Evolutionary conservation across 2,113 vertebrate genomes (phyloP).

Genomic region (Lamprotornis superbus): DNA sequence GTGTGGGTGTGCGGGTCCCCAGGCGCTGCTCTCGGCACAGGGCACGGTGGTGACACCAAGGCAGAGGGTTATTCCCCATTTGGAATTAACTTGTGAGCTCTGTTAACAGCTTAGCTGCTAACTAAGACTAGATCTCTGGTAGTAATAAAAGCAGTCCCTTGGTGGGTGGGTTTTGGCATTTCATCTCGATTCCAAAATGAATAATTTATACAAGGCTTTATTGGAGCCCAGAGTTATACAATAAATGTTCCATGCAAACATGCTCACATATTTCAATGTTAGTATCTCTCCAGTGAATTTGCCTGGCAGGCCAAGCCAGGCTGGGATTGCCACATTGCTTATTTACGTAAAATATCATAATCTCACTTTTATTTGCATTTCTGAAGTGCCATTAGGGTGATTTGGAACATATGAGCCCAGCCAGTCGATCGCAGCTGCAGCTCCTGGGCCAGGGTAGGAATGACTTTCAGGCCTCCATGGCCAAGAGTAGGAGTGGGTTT

Average conservation of each 20-base stretch:
- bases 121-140: not conserved
- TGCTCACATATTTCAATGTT: slow-evolving; percentile 57
- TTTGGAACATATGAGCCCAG: slow-evolving; percentile 31
- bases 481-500: not conserved
- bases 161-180: slow-evolving; percentile 53
- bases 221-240: slow-evolving; percentile 59
- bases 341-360: slow-evolving; percentile 72
- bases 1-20: not conserved
- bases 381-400: slow-evolving; percentile 41
- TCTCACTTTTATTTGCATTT: slow-evolving; percentile 70
- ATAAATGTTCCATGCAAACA: slow-evolving; percentile 68
- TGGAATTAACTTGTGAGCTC: not conserved
- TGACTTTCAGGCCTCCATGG: not conserved
- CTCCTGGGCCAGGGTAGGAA: not conserved
- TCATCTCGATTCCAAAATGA: slow-evolving; percentile 59
- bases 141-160: slow-evolving; percentile 12
- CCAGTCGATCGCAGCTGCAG: slow-evolving; percentile 9
- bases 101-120: not conserved
- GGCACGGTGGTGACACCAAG: not conserved
- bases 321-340: slow-evolving; percentile 63
- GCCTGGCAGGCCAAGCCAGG: slow-evolving; percentile 62
- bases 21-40: not conserved
- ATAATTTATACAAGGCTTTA: slow-evolving; percentile 71
- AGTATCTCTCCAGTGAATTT: slow-evolving; percentile 62
- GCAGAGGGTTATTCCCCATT: not conserved